Evolutionary conservation across 2,113 vertebrate genomes (phyloP).

Genomic region (Sinocyclocheilus anophthalmus): DNA sequence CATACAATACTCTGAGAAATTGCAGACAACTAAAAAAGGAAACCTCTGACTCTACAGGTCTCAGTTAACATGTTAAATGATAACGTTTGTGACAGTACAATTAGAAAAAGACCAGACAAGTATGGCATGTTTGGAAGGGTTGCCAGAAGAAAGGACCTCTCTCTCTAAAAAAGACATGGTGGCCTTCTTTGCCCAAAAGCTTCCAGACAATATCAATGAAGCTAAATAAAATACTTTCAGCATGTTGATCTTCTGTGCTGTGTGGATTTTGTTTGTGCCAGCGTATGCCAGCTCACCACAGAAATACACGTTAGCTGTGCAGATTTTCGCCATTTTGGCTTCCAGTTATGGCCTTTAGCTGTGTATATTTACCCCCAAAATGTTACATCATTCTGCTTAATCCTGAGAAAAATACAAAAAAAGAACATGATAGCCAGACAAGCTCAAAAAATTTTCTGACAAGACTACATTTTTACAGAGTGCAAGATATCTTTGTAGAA

Average conservation of each 20-base stretch:
- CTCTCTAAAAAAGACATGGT: background rate
- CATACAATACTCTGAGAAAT: too few species aligned
- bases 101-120: too few species aligned
- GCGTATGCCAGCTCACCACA: conserved; percentile 62
- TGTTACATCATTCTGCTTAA: conserved; percentile 63
- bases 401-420: conserved; percentile 64
- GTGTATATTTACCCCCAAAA: conserved; percentile 62
- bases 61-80: too few species aligned
- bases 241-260: conserved; percentile 69
- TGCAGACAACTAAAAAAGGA: too few species aligned
- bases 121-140: too few species aligned
- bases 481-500: too few species aligned
- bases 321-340: conserved; percentile 64
- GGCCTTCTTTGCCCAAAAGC: conserved; percentile 63
- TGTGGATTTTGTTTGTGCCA: conserved; percentile 61
- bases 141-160: too few species aligned
- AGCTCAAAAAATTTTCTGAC: background rate
- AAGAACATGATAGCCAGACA: conserved; percentile 63
- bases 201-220: conserved; percentile 68
- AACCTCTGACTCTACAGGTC: too few species aligned
- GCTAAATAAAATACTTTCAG: conserved; percentile 68
- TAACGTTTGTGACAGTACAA: too few species aligned
- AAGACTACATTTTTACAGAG: too few species aligned
- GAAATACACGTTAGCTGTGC: conserved; percentile 59
- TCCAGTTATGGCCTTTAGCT: conserved; percentile 64